Evolutionary conservation across 2,113 vertebrate genomes (phyloP), one percentile per base, ranked within the genome.

Genomic region (Otis tarda): DNA sequence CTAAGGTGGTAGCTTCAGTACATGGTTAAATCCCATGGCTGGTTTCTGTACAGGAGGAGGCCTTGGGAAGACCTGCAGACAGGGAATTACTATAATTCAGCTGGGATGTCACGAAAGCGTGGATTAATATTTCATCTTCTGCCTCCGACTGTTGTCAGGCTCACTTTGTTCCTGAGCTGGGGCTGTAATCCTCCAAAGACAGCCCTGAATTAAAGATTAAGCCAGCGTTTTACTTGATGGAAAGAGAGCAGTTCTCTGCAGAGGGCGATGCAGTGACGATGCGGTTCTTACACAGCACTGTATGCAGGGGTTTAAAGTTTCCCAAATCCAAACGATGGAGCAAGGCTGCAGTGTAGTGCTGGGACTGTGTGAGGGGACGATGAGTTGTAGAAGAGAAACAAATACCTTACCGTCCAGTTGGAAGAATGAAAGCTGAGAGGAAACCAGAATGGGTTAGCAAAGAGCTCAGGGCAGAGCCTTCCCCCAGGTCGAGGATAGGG

Each of bases 41-140:
- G 74, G 18, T 28, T 87, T 68, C 83, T 64, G 21, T 73, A 73
- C 83, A 82, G 55, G 57, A 91, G 56, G 47, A 0, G 0, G 89
- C 94, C 91, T 79, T 81, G 64, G 83, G 91, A 92, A 93, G 87
- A 87, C 89, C 84, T 82, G 77, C 81, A 89, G 85, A 69, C 57
- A 87, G 81, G 61, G 94, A 93, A 91, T 95, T 91, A 79, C 71
- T 87, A 22, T 95, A 96, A 96, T 95, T 84, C 78, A 95, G 57
- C 67, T n/a, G 76, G 78, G 84, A 85, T 94, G 89, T 93, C 65
- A 85, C 2, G 4, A 74, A 96, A 94, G 74, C 37, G 50, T 61
- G 50, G 91, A 95, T 96, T 95, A 96, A 94, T 96, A 95, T 93
- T 96, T 96, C 93, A 96, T 93, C 87, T 89, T 79, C 78, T 91